A percentile compares a stretch with the other conserved stretches of the same genome.
Conservation (phyloP, 1,140 invertebrate genomes). For the Vanessa atalanta region DNA sequence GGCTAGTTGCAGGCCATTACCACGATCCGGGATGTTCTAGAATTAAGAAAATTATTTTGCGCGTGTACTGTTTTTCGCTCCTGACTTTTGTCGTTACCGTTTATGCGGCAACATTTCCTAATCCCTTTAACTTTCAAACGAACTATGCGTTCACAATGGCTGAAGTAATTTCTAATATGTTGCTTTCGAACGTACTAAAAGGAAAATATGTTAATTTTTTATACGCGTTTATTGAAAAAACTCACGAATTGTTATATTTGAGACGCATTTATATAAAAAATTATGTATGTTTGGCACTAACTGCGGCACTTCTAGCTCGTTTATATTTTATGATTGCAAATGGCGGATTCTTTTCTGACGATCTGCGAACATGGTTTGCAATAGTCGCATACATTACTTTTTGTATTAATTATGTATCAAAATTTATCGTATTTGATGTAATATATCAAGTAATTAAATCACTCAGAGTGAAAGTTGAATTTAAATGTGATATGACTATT, state of each 20-base stretch:
- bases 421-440: not conserved
- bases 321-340: not conserved
- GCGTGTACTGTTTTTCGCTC: not conserved
- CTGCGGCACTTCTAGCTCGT: not conserved
- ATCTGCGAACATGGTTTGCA: not conserved
- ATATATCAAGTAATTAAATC: constrained; percentile 4
- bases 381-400: not conserved
- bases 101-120: too few species aligned
- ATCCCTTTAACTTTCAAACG: too few species aligned
- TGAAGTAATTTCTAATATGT: not conserved
- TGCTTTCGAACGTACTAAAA: not conserved
- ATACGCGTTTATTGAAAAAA: not conserved
- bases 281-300: not conserved
- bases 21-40: not conserved
- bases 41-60: not conserved
- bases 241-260: not conserved
- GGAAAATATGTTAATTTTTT: not conserved
- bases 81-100: not conserved
- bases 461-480: not conserved
- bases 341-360: too few species aligned
- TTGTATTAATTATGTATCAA: not conserved
- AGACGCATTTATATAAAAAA: not conserved
- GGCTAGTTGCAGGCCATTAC: not conserved
- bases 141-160: not conserved
- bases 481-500: not conserved